phyloP scores from a whole-genome alignment of 1,140 invertebrate species.

The Apis cerana region DNA sequence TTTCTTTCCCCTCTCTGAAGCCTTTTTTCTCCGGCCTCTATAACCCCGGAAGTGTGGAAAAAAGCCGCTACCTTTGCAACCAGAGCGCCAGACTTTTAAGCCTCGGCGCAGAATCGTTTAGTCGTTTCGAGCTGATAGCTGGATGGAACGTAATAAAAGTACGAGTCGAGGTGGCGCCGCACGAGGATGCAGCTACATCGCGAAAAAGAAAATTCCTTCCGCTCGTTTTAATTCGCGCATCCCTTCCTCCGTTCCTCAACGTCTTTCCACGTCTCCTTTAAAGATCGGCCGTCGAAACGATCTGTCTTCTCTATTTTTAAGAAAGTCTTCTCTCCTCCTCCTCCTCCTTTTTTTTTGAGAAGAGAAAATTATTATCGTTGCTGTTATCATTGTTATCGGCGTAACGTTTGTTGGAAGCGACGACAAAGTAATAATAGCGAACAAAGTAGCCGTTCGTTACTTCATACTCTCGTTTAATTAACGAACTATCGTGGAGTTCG shows the following conservation, averaged over 20 bases:
- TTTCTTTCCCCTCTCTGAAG: background rate
- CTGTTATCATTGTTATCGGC: background rate
- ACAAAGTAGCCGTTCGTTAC: background rate
- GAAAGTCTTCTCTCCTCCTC: no score
- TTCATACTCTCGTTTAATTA: slow-evolving; percentile 23
- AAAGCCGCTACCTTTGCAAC: slow-evolving; percentile 5
- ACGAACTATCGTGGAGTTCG: slow-evolving; percentile 10
- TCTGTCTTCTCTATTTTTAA: background rate
- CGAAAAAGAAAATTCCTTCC: slow-evolving; percentile 46
- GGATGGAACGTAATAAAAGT: slow-evolving; percentile 48
- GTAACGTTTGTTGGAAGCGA: background rate
- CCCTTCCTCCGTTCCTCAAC: background rate
- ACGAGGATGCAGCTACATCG: slow-evolving; percentile 27
- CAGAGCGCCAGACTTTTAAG: slow-evolving; percentile 25
- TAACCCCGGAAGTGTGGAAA: background rate
- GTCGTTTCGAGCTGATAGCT: slow-evolving; percentile 46
- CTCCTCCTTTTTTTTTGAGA: no score
- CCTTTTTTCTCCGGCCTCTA: slow-evolving; percentile 7
- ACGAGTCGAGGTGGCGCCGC: slow-evolving; percentile 12
- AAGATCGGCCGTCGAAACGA: slow-evolving; percentile 13
- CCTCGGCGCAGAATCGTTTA: slow-evolving; percentile 24
- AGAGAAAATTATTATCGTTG: background rate
- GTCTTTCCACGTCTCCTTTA: background rate
- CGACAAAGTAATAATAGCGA: background rate
- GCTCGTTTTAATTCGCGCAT: slow-evolving; percentile 47